Conservation (phyloP, 2,888 invertebrate species). For the Troides aeacus region DNA sequence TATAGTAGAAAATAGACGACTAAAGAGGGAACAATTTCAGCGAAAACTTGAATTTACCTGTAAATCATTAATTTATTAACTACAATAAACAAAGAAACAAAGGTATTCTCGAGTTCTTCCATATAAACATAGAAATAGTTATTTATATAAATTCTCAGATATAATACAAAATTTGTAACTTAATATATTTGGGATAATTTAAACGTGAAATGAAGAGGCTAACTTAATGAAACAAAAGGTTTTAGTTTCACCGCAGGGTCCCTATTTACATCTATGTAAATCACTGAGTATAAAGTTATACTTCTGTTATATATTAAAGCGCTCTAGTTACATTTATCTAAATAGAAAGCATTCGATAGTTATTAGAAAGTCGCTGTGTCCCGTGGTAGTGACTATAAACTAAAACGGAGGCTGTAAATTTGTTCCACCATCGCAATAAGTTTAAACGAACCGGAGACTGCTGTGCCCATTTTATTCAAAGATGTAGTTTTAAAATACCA, state of each 20-base stretch:
- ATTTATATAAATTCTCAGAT: too few species aligned
- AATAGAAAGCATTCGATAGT: neutral
- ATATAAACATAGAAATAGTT: too few species aligned
- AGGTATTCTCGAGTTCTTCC: too few species aligned
- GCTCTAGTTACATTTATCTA: neutral
- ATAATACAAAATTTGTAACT: too few species aligned
- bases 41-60: too few species aligned
- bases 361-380: constrained; percentile 8
- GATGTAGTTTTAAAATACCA: constrained; percentile 18
- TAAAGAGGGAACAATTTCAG: too few species aligned
- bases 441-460: constrained; percentile 17
- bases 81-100: too few species aligned
- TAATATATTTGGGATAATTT: too few species aligned
- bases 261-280: neutral
- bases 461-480: constrained; percentile 20
- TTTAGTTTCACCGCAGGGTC: neutral
- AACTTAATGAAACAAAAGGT: neutral
- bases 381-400: constrained; percentile 20
- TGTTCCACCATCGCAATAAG: constrained; percentile 21
- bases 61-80: too few species aligned
- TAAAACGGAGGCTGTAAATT: constrained; percentile 24
- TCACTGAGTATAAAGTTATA: too few species aligned
- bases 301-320: neutral
- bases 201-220: too few species aligned
- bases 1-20: too few species aligned